Evolutionary conservation across 2,113 vertebrate genomes (phyloP).

Genomic region (Cottus gobio): DNA sequence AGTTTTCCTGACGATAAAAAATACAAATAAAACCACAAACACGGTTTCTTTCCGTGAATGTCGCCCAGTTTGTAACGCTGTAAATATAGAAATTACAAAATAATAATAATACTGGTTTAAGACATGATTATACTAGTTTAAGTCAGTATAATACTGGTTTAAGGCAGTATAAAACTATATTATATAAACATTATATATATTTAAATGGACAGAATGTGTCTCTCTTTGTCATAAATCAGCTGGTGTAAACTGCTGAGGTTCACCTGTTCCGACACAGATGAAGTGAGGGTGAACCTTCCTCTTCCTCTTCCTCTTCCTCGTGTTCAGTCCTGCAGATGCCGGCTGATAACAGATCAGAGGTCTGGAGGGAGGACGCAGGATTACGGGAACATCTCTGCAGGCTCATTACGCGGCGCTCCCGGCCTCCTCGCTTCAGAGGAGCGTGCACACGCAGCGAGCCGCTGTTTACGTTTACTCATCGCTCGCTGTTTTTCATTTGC

Average conservation of each 20-base stretch:
- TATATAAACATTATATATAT: neutral
- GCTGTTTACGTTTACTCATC: conserved; percentile 63
- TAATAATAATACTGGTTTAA: too few species aligned
- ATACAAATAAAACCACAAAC: too few species aligned
- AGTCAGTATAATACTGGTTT: too few species aligned
- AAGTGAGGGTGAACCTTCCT: neutral
- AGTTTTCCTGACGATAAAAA: too few species aligned
- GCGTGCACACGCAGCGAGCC: conserved; percentile 21
- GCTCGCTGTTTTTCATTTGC: conserved; percentile 39
- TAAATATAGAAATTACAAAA: neutral
- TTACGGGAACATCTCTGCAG: conserved; percentile 29
- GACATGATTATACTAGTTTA: too few species aligned
- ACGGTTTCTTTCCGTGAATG: too few species aligned
- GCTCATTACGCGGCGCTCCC: conserved; percentile 45
- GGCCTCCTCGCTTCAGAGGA: conserved; percentile 48
- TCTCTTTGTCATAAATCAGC: neutral
- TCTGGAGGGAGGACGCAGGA: neutral
- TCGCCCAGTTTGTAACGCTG: neutral
- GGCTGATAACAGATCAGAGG: conserved; percentile 17
- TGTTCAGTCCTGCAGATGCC: too few species aligned
- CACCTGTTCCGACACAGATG: neutral
- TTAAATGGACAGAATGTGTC: neutral
- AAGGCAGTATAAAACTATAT: too few species aligned
- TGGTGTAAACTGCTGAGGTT: too few species aligned
- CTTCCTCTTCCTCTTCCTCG: conserved; percentile 13